phyloP scores from a whole-genome alignment of 2,797 vertebrate genomes.

The Melanotaenia trifasciata region DNA sequence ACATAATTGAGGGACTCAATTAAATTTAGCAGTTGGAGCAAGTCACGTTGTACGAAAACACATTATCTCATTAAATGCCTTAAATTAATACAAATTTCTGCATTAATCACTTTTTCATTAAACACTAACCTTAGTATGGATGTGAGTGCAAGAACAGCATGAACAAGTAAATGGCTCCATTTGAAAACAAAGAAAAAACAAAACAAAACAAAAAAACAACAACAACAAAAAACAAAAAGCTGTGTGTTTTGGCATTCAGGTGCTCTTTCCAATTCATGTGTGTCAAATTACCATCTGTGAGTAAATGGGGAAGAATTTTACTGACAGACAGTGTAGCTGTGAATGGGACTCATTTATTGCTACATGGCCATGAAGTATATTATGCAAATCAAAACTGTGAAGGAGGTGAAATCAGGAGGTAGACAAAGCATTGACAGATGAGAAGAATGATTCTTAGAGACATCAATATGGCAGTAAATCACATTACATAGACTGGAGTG shows the following conservation, averaged over 20 bases:
- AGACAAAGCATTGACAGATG: conserved; percentile 71
- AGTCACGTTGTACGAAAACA: conserved; percentile 14
- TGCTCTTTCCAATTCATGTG: conserved; percentile 69
- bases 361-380: conserved; percentile 59
- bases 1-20: conserved; percentile 37
- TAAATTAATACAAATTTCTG: conserved; percentile 42
- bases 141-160: conserved; percentile 29
- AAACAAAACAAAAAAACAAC: neutral
- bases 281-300: conserved; percentile 79
- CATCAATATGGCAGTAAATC: conserved; percentile 69
- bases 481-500: conserved; percentile 59
- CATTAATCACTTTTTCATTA: conserved; percentile 47
- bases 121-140: conserved; percentile 36
- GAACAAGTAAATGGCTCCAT: conserved; percentile 41
- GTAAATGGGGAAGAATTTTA: conserved; percentile 65
- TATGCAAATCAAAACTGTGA: conserved; percentile 73
- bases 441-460: conserved; percentile 59
- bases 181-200: conserved; percentile 22
- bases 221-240: neutral
- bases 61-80: conserved; percentile 41
- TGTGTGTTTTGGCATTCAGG: conserved; percentile 51
- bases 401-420: conserved; percentile 67
- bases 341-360: conserved; percentile 69
- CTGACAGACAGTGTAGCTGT: conserved; percentile 61
- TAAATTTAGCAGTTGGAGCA: conserved; percentile 33